These are phyloP conservation scores for Drosophila simulans DNA, from an alignment of 1,140 invertebrate genomes.

Conservation along the genomic window DNA sequence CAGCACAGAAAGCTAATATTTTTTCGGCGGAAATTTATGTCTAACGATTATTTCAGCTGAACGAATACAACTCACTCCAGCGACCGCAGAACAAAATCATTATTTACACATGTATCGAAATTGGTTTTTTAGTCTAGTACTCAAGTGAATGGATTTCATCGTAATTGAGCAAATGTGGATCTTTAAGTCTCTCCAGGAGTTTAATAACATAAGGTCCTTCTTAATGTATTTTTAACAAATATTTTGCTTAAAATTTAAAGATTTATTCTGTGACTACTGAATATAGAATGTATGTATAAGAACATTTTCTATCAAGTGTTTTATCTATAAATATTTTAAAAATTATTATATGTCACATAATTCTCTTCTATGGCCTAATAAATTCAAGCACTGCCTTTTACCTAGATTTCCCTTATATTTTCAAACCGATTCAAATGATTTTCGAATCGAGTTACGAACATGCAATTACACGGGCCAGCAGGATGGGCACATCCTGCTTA, in stretches of 20 bases:
- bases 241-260: too few relatives aligned
- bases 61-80: conserved; percentile 29
- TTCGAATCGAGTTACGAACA: neutral
- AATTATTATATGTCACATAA: too few relatives aligned
- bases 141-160: conserved; percentile 11
- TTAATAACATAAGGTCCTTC: neutral
- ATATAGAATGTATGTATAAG: too few relatives aligned
- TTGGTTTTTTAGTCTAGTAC: conserved; percentile 12
- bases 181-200: neutral
- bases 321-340: too few relatives aligned
- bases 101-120: conserved; percentile 61
- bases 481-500: conserved; percentile 22
- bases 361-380: too few relatives aligned
- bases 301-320: too few relatives aligned
- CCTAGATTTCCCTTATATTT: too few relatives aligned
- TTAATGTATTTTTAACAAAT: neutral
- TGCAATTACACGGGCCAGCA: conserved; percentile 1
- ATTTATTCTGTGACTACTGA: too few relatives aligned
- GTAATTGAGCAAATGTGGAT: conserved; percentile 9
- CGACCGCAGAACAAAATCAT: conserved; percentile 49
- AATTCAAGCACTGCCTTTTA: too few relatives aligned
- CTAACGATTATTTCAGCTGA: conserved; percentile 73
- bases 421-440: neutral
- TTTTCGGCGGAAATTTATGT: conserved; percentile 66
- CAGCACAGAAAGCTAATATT: conserved; percentile 37